Conservation (phyloP, 1,140 invertebrate genomes). For the Cepaea nemoralis region DNA sequence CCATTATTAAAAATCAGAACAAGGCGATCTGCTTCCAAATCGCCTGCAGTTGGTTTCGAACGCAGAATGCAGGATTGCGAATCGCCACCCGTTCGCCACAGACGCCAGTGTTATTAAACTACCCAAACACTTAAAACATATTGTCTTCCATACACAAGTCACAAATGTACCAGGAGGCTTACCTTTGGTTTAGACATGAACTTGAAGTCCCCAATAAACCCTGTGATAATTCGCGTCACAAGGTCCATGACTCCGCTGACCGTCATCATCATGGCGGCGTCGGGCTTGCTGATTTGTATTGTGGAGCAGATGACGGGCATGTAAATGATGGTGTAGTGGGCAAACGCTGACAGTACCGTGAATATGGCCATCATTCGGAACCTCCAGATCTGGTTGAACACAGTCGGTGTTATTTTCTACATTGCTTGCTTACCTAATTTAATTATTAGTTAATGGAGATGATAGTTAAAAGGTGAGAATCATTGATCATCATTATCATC, state of each 20-base stretch:
- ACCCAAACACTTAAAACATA: too few species aligned
- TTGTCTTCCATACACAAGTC: too few species aligned
- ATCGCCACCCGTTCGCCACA: too few species aligned
- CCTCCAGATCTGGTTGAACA: not conserved
- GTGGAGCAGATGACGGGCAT: constrained; percentile 18
- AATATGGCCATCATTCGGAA: constrained; percentile 16
- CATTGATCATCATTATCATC: not conserved
- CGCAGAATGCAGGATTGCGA: too few species aligned
- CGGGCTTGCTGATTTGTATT: constrained; percentile 26
- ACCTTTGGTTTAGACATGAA: constrained; percentile 28
- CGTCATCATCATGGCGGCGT: constrained; percentile 45
- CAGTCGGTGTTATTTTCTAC: not conserved
- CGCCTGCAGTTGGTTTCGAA: too few species aligned
- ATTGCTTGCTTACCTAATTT: not conserved
- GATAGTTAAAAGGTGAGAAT: not conserved
- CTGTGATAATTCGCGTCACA: constrained; percentile 36
- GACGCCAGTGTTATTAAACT: too few species aligned
- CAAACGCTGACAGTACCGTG: not conserved
- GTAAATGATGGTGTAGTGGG: constrained; percentile 30
- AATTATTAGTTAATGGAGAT: not conserved
- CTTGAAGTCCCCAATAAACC: constrained; percentile 43
- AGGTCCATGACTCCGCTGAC: constrained; percentile 45
- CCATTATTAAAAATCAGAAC: too few species aligned
- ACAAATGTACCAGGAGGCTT: not conserved
- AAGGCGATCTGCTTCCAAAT: too few species aligned